These are phyloP conservation scores for Mamestra brassicae DNA, from an alignment of 2,888 invertebrate species.

Conservation along the genomic window DNA sequence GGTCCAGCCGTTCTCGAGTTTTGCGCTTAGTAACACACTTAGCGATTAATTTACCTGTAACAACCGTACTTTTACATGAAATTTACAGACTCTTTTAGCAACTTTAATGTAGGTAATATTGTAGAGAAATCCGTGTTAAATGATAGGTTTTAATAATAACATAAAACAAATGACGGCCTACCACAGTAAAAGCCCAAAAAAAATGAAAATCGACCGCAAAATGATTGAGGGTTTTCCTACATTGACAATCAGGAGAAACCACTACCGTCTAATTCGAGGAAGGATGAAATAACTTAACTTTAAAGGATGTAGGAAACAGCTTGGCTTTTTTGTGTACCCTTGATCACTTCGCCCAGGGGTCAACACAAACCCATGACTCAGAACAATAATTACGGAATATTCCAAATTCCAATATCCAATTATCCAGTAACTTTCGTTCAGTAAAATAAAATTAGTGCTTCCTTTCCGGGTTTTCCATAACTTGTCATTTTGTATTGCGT, in stretches of 20 bases:
- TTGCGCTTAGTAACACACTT: no score
- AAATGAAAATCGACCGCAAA: not conserved
- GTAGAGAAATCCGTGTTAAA: not conserved
- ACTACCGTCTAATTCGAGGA: conserved; percentile 31
- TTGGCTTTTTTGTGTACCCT: conserved; percentile 4
- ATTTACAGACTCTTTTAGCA: no score
- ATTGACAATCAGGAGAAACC: not conserved
- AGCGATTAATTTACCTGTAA: no score
- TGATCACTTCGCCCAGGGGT: not conserved
- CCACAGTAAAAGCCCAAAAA: not conserved
- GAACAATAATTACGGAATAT: conserved; percentile 35
- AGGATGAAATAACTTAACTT: conserved; percentile 7
- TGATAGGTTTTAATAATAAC: not conserved
- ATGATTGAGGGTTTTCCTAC: no score
- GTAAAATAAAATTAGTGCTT: conserved; percentile 4
- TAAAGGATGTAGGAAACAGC: not conserved
- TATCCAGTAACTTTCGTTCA: conserved; percentile 24
- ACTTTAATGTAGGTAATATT: not conserved
- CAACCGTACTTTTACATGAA: no score
- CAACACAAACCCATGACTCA: conserved; percentile 51
- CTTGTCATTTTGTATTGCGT: not conserved
- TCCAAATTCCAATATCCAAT: conserved; percentile 8
- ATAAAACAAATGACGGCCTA: not conserved
- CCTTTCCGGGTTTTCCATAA: conserved; percentile 22
- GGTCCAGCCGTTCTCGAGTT: no score